These are phyloP conservation scores for Lates calcarifer DNA, from an alignment of 2,113 vertebrate genomes.

Conservation along the genomic window DNA sequence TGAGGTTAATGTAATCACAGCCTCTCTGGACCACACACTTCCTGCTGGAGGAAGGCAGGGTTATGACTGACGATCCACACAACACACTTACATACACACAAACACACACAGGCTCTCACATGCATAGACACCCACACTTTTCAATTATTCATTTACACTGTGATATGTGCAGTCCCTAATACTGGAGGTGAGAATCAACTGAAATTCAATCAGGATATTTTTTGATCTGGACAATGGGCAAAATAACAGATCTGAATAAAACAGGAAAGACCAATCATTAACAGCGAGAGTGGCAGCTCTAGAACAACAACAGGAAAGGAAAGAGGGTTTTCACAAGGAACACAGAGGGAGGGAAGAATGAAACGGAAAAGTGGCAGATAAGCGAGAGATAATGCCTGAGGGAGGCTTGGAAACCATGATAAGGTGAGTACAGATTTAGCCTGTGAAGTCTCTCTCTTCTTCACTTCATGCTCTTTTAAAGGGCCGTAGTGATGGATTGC, in stretches of 20 bases:
- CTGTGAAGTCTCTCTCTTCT: background rate
- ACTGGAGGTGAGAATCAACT: background rate
- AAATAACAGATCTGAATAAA: background rate
- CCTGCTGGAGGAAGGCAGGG: slow-evolving; percentile 1
- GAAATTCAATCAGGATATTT: background rate
- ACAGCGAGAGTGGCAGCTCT: background rate
- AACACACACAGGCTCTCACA: slow-evolving; percentile 2
- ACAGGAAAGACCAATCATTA: background rate
- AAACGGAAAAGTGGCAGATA: slow-evolving; percentile 11
- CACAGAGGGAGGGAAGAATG: background rate
- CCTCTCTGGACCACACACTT: slow-evolving; percentile 29
- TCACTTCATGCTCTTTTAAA: background rate
- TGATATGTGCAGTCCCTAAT: background rate
- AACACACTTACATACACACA: background rate
- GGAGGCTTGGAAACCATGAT: slow-evolving; percentile 29
- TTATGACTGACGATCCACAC: background rate
- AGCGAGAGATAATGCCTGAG: background rate
- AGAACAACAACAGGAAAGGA: background rate
- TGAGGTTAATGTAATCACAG: slow-evolving; percentile 53
- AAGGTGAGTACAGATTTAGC: slow-evolving; percentile 13
- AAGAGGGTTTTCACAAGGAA: background rate
- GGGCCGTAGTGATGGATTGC: no score
- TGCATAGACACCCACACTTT: background rate
- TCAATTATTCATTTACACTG: background rate
- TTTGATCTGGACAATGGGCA: no score